Percentiles rank a stretch among this genome's conserved stretches.
Conservation (phyloP, 1,140 invertebrate genomes). For the Stegodyphus dumicola region DNA sequence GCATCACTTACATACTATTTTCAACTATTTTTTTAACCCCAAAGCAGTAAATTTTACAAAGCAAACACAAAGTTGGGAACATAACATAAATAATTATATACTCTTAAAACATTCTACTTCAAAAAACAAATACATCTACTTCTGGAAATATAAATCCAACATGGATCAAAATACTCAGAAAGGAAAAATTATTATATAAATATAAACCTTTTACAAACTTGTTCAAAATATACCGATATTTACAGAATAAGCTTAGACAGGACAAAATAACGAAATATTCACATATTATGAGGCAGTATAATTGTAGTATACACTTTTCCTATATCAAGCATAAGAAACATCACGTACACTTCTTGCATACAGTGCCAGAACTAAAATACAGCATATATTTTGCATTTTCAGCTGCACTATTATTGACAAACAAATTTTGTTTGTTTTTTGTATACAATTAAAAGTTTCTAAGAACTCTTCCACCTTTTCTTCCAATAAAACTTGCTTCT, state of each 20-base stretch:
- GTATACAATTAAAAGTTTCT: background rate
- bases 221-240: background rate
- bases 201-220: constrained; percentile 14
- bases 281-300: constrained; percentile 8
- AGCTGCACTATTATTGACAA: background rate
- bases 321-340: too few relatives aligned
- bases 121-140: too few relatives aligned
- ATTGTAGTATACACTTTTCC: background rate
- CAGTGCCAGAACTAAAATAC: background rate
- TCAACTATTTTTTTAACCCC: too few relatives aligned
- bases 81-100: too few relatives aligned
- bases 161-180: background rate
- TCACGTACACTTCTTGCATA: too few relatives aligned
- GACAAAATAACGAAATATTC: background rate
- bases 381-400: background rate
- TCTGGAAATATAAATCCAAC: background rate
- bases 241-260: background rate
- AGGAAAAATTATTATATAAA: constrained; percentile 14
- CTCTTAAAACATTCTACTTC: too few relatives aligned
- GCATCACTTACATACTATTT: too few relatives aligned
- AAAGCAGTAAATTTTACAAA: too few relatives aligned
- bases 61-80: too few relatives aligned
- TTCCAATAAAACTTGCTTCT: background rate
- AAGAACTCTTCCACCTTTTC: background rate
- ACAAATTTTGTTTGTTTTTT: background rate